Evolutionary conservation across 2,888 invertebrate species (phyloP).

Genomic region (Ctenicera cuprea): DNA sequence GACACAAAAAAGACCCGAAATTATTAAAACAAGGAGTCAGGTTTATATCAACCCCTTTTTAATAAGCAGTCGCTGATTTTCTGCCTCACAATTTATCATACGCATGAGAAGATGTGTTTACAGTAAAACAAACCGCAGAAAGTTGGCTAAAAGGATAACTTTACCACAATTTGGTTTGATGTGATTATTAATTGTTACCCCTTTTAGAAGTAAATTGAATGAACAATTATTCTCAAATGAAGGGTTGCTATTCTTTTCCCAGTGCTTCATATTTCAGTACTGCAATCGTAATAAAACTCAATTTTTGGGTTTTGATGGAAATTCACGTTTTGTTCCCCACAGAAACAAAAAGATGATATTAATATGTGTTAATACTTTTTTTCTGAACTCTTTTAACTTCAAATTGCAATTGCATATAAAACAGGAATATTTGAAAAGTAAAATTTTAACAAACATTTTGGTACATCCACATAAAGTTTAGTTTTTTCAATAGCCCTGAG

Average conservation of each 20-base stretch:
- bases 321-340: too few relatives aligned
- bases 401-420: too few relatives aligned
- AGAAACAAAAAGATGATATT: too few relatives aligned
- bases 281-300: neutral
- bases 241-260: neutral
- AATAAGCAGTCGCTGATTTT: conserved; percentile 19
- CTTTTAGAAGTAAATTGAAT: neutral
- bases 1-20: conserved; percentile 14
- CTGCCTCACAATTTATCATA: neutral
- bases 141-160: conserved; percentile 4
- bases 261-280: neutral
- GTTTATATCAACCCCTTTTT: conserved; percentile 30
- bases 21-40: conserved; percentile 31
- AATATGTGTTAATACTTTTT: too few relatives aligned
- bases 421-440: too few relatives aligned
- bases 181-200: conserved; percentile 1
- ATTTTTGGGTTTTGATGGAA: neutral
- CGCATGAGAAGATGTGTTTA: conserved; percentile 10
- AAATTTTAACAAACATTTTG: too few relatives aligned
- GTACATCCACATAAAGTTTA: too few relatives aligned
- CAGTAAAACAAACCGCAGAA: conserved; percentile 4
- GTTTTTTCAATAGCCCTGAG: too few relatives aligned
- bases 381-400: too few relatives aligned
- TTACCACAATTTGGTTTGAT: conserved; percentile 10
- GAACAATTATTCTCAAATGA: neutral